Conservation (phyloP, 2,888 invertebrate species). For the Phyllotreta cruciferae region DNA sequence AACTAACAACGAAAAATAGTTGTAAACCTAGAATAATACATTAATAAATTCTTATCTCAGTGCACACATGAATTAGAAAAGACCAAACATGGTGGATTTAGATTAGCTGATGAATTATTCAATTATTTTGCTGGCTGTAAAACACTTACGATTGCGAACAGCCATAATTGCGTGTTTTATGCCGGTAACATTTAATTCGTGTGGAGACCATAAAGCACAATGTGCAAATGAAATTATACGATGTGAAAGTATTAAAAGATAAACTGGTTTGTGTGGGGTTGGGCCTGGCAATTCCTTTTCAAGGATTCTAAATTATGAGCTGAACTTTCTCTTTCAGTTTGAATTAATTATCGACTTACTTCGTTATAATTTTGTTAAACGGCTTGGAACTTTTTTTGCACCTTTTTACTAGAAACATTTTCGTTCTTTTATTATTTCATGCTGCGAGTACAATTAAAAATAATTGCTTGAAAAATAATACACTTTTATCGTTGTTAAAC, state of each 20-base stretch:
- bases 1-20: conserved; percentile 32
- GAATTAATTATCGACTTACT: conserved; percentile 4
- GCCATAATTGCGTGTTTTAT: too few species aligned
- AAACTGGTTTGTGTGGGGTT: too few species aligned
- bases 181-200: too few species aligned
- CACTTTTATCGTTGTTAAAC: too few species aligned
- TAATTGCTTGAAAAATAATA: neutral
- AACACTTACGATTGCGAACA: too few species aligned
- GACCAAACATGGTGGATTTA: neutral
- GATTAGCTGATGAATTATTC: neutral
- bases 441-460: neutral
- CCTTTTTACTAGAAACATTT: conserved; percentile 5
- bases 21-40: conserved; percentile 31
- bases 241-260: too few species aligned
- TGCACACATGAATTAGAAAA: neutral
- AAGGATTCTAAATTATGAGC: neutral
- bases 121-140: neutral
- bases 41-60: conserved; percentile 16
- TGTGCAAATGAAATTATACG: too few species aligned
- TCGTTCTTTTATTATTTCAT: neutral
- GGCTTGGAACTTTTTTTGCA: conserved; percentile 7
- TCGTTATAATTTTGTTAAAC: neutral
- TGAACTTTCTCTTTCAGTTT: neutral
- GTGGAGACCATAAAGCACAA: too few species aligned
- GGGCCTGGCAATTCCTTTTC: too few species aligned